Conservation (phyloP, 2,113 vertebrate species). For the Ramphastos sulfuratus region DNA sequence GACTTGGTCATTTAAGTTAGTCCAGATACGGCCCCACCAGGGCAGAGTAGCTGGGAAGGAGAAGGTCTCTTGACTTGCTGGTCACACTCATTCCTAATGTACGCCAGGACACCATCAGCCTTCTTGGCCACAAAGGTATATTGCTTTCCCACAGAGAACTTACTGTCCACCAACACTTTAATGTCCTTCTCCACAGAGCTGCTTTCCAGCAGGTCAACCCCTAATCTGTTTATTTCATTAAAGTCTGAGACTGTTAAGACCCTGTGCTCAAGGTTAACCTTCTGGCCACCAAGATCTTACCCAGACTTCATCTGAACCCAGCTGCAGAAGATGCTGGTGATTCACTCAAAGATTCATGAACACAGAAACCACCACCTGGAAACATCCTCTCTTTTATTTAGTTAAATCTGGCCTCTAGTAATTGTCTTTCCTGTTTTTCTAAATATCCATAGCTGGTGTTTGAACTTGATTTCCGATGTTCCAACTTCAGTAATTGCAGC, state of each 20-base stretch:
- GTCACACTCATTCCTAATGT: no score
- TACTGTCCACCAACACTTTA: no score
- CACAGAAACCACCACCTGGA: neutral
- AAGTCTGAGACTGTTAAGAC: neutral
- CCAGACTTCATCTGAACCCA: neutral
- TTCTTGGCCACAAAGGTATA: no score
- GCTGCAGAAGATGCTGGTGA: neutral
- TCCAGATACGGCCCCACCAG: neutral
- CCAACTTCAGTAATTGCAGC: slow-evolving; percentile 56
- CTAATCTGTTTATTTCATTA: neutral
- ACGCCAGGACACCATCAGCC: no score
- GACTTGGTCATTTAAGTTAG: neutral
- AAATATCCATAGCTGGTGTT: slow-evolving; percentile 41
- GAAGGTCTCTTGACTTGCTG: no score
- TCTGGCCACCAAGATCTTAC: neutral
- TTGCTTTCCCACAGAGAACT: no score
- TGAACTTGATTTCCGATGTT: slow-evolving; percentile 55
- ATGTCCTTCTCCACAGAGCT: no score
- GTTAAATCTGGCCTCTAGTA: neutral
- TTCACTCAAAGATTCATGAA: neutral
- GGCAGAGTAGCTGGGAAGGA: no score
- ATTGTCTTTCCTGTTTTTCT: slow-evolving; percentile 43
- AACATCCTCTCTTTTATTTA: neutral
- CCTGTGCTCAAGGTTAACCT: neutral
- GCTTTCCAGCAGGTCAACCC: no score